These are phyloP conservation scores for Caenorhabditis plicata DNA, from an alignment of 2,888 invertebrate species.

Conservation along the genomic window DNA sequence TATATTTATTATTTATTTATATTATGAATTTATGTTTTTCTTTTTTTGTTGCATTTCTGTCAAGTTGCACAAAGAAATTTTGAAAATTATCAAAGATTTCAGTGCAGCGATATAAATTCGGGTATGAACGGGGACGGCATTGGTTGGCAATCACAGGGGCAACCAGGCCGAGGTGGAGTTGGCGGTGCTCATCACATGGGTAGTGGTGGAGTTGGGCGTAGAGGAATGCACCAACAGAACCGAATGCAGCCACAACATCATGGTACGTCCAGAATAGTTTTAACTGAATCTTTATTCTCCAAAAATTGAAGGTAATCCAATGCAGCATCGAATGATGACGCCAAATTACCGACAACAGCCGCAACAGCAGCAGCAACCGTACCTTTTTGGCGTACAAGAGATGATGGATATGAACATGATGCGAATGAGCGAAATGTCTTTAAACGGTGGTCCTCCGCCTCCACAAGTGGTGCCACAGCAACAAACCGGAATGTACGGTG, in stretches of 20 bases:
- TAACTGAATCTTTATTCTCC: too few relatives aligned
- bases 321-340: slow-evolving; percentile 21
- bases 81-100: slow-evolving; percentile 4
- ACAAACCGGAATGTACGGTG: slow-evolving; percentile 6
- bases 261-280: not conserved
- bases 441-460: slow-evolving; percentile 8
- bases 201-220: slow-evolving; percentile 15
- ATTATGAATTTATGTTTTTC: not conserved
- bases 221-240: slow-evolving; percentile 15
- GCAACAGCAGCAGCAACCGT: slow-evolving; percentile 13
- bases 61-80: not conserved
- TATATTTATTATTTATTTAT: not conserved
- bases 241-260: slow-evolving; percentile 16
- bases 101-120: slow-evolving; percentile 32
- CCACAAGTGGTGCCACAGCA: slow-evolving; percentile 4
- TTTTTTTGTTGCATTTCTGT: not conserved
- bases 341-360: slow-evolving; percentile 16
- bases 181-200: slow-evolving; percentile 29
- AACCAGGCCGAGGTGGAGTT: slow-evolving; percentile 8
- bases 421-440: slow-evolving; percentile 24
- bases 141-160: slow-evolving; percentile 24
- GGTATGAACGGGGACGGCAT: slow-evolving; percentile 34
- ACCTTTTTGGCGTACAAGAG: slow-evolving; percentile 17
- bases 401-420: slow-evolving; percentile 26
- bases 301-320: slow-evolving; percentile 13